Evolutionary conservation across 2,113 vertebrate species (phyloP).

Genomic region (Hemibagrus wyckioides): DNA sequence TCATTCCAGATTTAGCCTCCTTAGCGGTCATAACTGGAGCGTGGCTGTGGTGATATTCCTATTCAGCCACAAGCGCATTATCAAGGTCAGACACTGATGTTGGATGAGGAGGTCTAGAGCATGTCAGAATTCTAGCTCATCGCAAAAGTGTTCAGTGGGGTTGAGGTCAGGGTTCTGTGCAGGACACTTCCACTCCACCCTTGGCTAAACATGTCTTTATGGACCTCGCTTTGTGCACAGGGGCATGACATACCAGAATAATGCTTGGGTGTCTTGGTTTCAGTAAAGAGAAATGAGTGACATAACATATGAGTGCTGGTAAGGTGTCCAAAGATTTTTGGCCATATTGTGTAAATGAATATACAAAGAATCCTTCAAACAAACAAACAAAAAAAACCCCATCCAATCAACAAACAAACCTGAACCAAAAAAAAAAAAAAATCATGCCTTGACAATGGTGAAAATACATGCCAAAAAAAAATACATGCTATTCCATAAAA

Average conservation of each 20-base stretch:
- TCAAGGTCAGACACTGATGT: neutral
- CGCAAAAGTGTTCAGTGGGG: neutral
- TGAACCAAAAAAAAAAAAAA: neutral
- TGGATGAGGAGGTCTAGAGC: neutral
- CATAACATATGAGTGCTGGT: neutral
- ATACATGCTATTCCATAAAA: neutral
- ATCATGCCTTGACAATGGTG: neutral
- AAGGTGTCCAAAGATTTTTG: neutral
- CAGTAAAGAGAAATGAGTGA: neutral
- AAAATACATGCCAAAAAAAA: neutral
- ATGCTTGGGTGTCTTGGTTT: neutral
- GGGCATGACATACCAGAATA: neutral
- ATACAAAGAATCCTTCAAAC: neutral
- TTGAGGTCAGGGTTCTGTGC: neutral
- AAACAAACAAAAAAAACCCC: neutral
- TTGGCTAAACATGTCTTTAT: neutral
- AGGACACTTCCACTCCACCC: neutral
- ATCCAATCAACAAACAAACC: neutral
- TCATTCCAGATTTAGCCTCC: neutral
- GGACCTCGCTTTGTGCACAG: neutral
- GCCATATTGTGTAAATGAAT: neutral
- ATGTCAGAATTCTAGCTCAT: neutral
- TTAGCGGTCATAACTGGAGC: neutral
- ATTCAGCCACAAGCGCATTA: neutral
- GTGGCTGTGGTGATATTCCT: neutral